A percentile compares a stretch with the other conserved stretches of the same genome.
Evolutionary conservation across 2,797 vertebrate genomes (phyloP).

Genomic region (Macropodus opercularis): DNA sequence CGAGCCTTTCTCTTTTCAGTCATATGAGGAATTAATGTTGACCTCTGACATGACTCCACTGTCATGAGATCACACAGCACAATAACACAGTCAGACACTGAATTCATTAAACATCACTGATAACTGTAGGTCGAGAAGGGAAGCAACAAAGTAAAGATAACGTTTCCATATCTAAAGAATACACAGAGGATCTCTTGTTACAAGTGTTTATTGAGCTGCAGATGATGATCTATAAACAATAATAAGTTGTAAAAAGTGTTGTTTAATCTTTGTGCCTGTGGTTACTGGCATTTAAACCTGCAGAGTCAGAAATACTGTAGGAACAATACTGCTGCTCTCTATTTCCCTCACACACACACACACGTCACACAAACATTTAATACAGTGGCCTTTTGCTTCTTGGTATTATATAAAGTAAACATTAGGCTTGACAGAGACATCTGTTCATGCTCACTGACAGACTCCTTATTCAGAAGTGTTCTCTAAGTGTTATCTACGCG

Average conservation of each 20-base stretch:
- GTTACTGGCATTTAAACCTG: slow-evolving; percentile 18
- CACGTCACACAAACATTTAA: slow-evolving; percentile 25
- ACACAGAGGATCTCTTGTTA: neutral
- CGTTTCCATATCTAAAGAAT: neutral
- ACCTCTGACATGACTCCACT: slow-evolving; percentile 8
- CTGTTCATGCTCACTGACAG: slow-evolving; percentile 8
- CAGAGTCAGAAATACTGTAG: slow-evolving; percentile 9
- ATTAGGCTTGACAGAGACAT: slow-evolving; percentile 13
- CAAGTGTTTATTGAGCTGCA: slow-evolving; percentile 8
- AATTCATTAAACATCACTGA: slow-evolving; percentile 8
- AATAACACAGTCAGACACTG: slow-evolving; percentile 25
- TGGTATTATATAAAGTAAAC: slow-evolving; percentile 20
- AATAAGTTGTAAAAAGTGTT: neutral
- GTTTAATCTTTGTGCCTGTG: slow-evolving; percentile 31
- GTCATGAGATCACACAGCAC: slow-evolving; percentile 43
- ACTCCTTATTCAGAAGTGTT: slow-evolving; percentile 13
- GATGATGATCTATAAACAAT: slow-evolving; percentile 1
- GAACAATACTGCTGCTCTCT: slow-evolving; percentile 10
- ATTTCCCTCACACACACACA: neutral
- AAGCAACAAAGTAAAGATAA: slow-evolving; percentile 9
- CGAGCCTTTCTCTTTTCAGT: slow-evolving; percentile 32
- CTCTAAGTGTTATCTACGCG: neutral
- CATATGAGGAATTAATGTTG: slow-evolving; percentile 36
- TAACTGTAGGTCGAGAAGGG: slow-evolving; percentile 7
- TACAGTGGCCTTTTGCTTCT: slow-evolving; percentile 62